Base-by-base conservation (phyloP, 2,888 invertebrate species). In the Cepaea hortensis region DNA sequence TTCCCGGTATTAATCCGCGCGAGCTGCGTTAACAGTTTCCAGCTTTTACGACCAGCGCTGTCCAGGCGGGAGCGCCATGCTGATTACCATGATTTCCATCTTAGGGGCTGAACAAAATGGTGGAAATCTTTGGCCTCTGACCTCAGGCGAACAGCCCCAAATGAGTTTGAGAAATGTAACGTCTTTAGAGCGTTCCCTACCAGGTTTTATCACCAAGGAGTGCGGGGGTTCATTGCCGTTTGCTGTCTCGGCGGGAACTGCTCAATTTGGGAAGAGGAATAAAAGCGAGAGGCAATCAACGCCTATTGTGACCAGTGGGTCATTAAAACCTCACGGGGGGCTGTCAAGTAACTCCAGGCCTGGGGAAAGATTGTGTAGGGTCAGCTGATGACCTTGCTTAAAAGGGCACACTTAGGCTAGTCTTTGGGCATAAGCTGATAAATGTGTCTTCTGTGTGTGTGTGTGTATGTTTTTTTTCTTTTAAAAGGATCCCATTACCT, bases 151-250 rank as follows among this genome's bases (percentile, higher is more conserved):
- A 76, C 84, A 46, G 75, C 84, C 62, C 65, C 35, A 76, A 84
- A 84, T 84, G 84, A 75, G 84, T 75, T 76, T 23, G 84, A 84
- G 84, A 76, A 76, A 84, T 84, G 84, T 84, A 84, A 84, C 84
- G 84, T 72, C 84, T 84, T 84, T 76, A 84, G 84, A 65, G 76
- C 62, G 46, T 46, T 61, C 84, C 35, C 46, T 11, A 3, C 75
- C 3, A n/a, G n/a, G 76, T 76, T 84, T 84, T 84, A 83, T 83
- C 73, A 73, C 23, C 61, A 3, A 3, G 9, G 13, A 46, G 55
- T 18, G 73, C 72, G 61, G 62, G 3, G 13, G 65, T 83, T 83
- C 73, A 83, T 83, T 15, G 82, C 35, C 23, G 73, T 61, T 72
- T 35, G 15, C 82, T 61, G 55, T 65, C 72, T 76, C 62, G 15